Base-by-base conservation (phyloP, 2,888 invertebrate genomes). In the Chymomyza procnemis region DNA sequence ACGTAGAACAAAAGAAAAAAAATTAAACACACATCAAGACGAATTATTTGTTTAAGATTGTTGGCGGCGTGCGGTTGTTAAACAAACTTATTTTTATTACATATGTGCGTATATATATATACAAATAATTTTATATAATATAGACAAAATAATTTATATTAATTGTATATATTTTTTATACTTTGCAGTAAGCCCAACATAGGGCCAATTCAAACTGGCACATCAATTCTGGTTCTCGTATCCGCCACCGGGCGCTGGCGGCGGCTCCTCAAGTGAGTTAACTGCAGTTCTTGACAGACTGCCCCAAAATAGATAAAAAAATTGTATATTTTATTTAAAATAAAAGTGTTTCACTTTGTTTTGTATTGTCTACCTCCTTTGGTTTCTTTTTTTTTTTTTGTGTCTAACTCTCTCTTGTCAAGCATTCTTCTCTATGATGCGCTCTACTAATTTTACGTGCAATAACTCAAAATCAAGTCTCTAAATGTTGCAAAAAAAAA, bases 171-270 rank as follows among this genome's bases (percentile, higher is more conserved):
- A 16, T 50, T 14, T 50, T 48, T 48, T 48, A 16, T 1, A 34
- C 26, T 66, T 80, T 84, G 61, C 87, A 90, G 91, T 84, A 80
- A 90, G 89, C 90, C 90, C 90, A 76, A 74, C 67, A 62, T 79
- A 88, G 90, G 90, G 90, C 89, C 88, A 88, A 71, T 75, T 90
- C 93, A 95, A 94, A 92, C 95, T 95, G 95, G 95, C 95, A 93
- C 95, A 95, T 92, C 95, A 95, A 93, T 95, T 95, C 92, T 95
- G 95, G 95, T 95, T 95, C 90, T 95, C 95, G 73, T 95, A 95
- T 92, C 95, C 95, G 92, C 95, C 95, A 88, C 95, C 95, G 88
- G 94, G 95, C 92, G 94, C 95, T 92, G 93, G 93, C 90, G 92
- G 93, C 88, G 92, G 92, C 87, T 92, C 93, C 89, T 93, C 93